phyloP scores from a whole-genome alignment of 1,140 invertebrate species.

The Zophobas atratus region DNA sequence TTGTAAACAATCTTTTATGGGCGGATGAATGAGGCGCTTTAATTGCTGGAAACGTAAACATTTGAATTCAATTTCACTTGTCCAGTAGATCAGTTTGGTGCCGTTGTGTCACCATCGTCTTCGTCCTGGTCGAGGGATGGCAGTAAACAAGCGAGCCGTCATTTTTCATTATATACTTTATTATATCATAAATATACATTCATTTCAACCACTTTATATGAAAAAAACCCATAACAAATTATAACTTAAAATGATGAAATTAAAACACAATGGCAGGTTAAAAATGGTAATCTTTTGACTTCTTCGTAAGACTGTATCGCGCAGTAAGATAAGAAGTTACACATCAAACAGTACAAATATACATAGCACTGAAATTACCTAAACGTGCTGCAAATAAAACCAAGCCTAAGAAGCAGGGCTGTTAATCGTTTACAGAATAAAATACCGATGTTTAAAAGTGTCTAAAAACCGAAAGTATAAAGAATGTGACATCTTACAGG shows the following conservation, averaged over 20 bases:
- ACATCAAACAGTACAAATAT: slow-evolving; percentile 24
- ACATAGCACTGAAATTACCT: neutral
- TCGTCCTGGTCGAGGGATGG: neutral
- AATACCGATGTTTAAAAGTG: slow-evolving; percentile 10
- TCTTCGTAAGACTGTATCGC: neutral
- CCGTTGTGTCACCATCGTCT: neutral
- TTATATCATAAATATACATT: slow-evolving; percentile 43
- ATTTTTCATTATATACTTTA: slow-evolving; percentile 20
- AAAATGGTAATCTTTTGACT: neutral
- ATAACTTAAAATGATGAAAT: slow-evolving; percentile 14
- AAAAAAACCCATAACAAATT: slow-evolving; percentile 28
- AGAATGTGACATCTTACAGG: neutral
- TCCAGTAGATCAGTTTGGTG: neutral
- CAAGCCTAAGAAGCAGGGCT: slow-evolving; percentile 32
- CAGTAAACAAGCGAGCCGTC: neutral
- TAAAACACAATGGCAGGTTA: slow-evolving; percentile 34
- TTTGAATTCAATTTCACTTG: slow-evolving; percentile 36
- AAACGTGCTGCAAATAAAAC: slow-evolving; percentile 14
- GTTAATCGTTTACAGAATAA: neutral
- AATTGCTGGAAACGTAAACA: slow-evolving; percentile 35
- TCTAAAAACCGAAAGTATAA: slow-evolving; percentile 3
- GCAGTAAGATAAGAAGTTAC: slow-evolving; percentile 8
- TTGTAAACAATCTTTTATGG: slow-evolving; percentile 47
- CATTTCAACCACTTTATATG: slow-evolving; percentile 40
- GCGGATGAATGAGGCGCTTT: slow-evolving; percentile 42